A percentile compares a stretch with the other conserved stretches of the same genome.
Evolutionary conservation across 2,113 vertebrate genomes (phyloP).

Genomic region (Chaetodon trifascialis): DNA sequence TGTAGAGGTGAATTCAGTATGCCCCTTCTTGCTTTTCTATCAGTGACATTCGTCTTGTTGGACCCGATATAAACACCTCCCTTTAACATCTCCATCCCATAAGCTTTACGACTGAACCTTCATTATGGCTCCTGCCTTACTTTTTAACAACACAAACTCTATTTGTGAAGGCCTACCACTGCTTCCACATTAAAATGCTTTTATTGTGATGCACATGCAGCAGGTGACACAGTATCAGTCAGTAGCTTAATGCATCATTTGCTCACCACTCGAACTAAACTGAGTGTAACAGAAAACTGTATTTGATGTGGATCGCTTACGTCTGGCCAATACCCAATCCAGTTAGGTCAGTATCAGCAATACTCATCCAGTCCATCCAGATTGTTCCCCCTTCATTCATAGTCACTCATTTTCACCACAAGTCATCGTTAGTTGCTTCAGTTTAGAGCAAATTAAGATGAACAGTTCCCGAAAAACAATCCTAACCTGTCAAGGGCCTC

Average conservation of each 20-base stretch:
- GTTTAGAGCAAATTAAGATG: background rate
- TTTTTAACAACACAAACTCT: no score
- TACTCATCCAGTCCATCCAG: no score
- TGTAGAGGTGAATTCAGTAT: no score
- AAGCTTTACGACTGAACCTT: no score
- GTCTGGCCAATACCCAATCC: no score
- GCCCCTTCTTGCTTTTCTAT: no score
- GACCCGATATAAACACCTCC: no score
- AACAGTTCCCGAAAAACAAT: background rate
- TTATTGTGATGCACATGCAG: background rate
- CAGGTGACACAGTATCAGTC: background rate
- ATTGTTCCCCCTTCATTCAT: background rate
- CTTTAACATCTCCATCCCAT: no score
- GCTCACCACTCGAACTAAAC: background rate
- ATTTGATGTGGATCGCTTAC: background rate
- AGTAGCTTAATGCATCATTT: background rate
- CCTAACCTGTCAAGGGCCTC: background rate
- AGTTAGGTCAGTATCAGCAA: no score
- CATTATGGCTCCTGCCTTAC: no score
- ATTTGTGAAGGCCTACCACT: background rate
- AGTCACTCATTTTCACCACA: background rate
- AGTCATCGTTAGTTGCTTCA: background rate
- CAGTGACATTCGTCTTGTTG: no score
- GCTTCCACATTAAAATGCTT: background rate
- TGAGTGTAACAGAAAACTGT: background rate